These are phyloP conservation scores for Odontocolon sp. DNA, from an alignment of 2,888 invertebrate genomes.

Conservation along the genomic window DNA sequence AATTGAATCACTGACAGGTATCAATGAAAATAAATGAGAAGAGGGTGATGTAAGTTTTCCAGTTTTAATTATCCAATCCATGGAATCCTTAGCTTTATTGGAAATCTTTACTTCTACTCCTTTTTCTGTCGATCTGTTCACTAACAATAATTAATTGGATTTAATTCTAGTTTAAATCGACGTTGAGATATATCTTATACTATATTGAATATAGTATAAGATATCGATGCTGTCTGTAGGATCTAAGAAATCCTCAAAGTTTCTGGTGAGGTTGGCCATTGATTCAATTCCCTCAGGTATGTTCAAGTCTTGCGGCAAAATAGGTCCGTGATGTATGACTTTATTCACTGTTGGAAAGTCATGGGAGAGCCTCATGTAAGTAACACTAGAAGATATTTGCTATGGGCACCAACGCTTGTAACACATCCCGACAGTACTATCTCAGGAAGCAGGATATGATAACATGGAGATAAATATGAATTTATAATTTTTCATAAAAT, in stretches of 20 bases:
- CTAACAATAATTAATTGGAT: conserved; percentile 43
- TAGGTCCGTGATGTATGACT: conserved; percentile 33
- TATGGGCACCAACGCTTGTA: too few species aligned
- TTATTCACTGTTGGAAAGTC: too few species aligned
- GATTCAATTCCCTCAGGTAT: conserved; percentile 48
- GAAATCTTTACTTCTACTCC: conserved; percentile 10
- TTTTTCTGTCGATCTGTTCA: neutral
- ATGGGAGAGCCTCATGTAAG: too few species aligned
- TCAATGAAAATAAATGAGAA: conserved; percentile 30
- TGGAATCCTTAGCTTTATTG: conserved; percentile 20
- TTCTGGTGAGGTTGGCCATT: conserved; percentile 29
- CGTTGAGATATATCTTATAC: too few species aligned
- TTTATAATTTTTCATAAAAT: too few species aligned
- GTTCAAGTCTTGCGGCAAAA: conserved; percentile 28
- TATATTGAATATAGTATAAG: too few species aligned
- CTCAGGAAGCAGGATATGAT: too few species aligned
- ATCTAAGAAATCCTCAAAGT: conserved; percentile 35
- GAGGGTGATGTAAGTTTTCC: conserved; percentile 18
- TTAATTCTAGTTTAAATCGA: conserved; percentile 44
- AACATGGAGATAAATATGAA: too few species aligned
- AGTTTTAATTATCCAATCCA: conserved; percentile 32
- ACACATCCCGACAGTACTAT: too few species aligned
- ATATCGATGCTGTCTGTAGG: too few species aligned
- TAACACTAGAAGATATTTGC: too few species aligned
- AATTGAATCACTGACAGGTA: neutral